Evolutionary conservation across 2,888 invertebrate genomes (phyloP).

Genomic region (Pantelozetes paolii): DNA sequence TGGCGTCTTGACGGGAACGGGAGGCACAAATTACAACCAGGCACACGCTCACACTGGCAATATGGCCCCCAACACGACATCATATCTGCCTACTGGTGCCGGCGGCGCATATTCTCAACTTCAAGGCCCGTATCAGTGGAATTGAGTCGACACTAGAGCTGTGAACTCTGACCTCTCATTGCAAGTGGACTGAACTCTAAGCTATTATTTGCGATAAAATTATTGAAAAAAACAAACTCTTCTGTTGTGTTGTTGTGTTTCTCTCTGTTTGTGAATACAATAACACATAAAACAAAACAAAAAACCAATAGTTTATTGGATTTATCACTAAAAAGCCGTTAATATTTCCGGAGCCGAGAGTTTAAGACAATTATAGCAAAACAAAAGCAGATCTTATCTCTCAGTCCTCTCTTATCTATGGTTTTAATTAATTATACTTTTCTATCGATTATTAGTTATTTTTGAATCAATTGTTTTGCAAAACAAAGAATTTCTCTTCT

Average conservation of each 20-base stretch:
- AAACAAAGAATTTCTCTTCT: background rate
- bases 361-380: background rate
- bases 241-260: background rate
- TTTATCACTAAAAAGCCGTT: background rate
- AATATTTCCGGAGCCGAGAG: background rate
- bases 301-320: background rate
- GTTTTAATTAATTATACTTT: background rate
- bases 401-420: background rate
- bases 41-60: slow-evolving; percentile 41
- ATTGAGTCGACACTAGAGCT: slow-evolving; percentile 37
- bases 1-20: slow-evolving; percentile 42
- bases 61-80: slow-evolving; percentile 44
- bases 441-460: background rate
- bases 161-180: background rate
- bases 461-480: background rate
- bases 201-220: slow-evolving; percentile 2
- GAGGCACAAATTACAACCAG: slow-evolving; percentile 46
- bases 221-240: background rate
- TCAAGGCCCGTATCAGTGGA: slow-evolving; percentile 47
- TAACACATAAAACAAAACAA: background rate
- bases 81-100: slow-evolving; percentile 46
- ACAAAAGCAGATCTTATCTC: background rate
- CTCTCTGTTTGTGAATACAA: background rate
- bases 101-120: slow-evolving; percentile 47
- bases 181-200: slow-evolving; percentile 21